Evolutionary conservation across 2,797 vertebrate species (phyloP).

Genomic region (Danio tinwini): DNA sequence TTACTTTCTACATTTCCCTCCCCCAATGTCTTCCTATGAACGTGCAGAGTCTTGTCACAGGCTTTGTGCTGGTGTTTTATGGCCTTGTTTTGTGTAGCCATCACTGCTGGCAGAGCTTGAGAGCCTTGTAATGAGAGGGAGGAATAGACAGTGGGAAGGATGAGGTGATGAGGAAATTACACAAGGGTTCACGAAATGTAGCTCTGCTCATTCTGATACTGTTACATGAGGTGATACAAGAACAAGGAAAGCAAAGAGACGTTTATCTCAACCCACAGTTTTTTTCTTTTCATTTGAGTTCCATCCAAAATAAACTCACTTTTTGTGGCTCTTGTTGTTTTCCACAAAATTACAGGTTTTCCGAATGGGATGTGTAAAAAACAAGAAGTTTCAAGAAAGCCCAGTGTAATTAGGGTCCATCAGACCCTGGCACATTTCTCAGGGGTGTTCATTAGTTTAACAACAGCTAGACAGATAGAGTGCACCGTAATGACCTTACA

Average conservation of each 20-base stretch:
- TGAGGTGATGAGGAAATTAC: slow-evolving; percentile 57
- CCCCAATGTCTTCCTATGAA: slow-evolving; percentile 25
- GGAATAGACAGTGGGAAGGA: slow-evolving; percentile 35
- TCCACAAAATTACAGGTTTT: not conserved
- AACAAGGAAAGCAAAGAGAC: not conserved
- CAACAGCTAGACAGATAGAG: not conserved
- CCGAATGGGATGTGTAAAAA: not conserved
- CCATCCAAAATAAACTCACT: not conserved
- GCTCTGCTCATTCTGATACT: slow-evolving; percentile 33
- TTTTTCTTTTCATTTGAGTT: not conserved
- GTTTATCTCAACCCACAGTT: not conserved
- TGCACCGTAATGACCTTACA: not conserved
- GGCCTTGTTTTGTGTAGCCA: slow-evolving; percentile 47
- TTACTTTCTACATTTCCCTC: slow-evolving; percentile 26
- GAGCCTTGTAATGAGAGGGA: slow-evolving; percentile 33
- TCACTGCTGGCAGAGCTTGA: slow-evolving; percentile 36
- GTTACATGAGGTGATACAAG: not conserved
- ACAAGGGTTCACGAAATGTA: slow-evolving; percentile 28
- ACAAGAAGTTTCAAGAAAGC: not conserved
- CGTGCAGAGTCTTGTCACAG: slow-evolving; percentile 42
- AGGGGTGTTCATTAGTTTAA: not conserved
- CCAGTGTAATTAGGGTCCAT: not conserved
- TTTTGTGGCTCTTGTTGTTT: not conserved
- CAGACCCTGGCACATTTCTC: not conserved
- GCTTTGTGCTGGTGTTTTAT: slow-evolving; percentile 57